phyloP scores from a whole-genome alignment of 1,140 invertebrate genomes.

The Tetraneura akinire region DNA sequence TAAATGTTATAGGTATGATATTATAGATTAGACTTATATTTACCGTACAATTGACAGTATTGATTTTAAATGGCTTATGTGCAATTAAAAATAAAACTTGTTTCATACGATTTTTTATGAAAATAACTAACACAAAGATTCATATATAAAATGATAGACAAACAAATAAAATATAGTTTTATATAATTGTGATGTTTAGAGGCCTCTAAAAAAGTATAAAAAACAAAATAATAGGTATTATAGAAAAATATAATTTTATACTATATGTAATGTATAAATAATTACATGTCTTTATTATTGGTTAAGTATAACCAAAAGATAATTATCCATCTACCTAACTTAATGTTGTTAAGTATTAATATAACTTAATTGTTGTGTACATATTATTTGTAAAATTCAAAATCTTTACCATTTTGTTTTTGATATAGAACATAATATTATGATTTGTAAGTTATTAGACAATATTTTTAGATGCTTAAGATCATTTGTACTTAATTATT shows the following conservation, averaged over 20 bases:
- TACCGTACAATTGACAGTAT: background rate
- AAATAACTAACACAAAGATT: background rate
- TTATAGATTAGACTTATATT: background rate
- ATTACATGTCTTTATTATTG: too few relatives aligned
- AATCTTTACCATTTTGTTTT: background rate
- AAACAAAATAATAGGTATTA: too few relatives aligned
- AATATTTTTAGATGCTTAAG: slow-evolving; percentile 45
- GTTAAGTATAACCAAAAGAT: too few relatives aligned
- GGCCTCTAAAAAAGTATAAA: background rate
- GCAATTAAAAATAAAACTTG: slow-evolving; percentile 22
- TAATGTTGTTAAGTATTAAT: too few relatives aligned
- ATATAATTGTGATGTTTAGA: slow-evolving; percentile 20
- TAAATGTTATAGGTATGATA: too few relatives aligned
- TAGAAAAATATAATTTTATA: slow-evolving; percentile 8
- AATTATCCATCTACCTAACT: too few relatives aligned
- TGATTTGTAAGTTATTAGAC: slow-evolving; percentile 24
- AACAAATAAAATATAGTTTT: background rate
- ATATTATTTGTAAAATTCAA: background rate
- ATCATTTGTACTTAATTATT: slow-evolving; percentile 48
- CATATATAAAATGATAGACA: background rate
- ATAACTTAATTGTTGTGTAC: background rate
- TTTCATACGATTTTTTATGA: background rate
- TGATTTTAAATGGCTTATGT: slow-evolving; percentile 14
- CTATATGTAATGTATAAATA: too few relatives aligned
- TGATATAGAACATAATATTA: background rate